phyloP scores from a whole-genome alignment of 1,140 invertebrate species.

The Camponotus pennsylvanicus region DNA sequence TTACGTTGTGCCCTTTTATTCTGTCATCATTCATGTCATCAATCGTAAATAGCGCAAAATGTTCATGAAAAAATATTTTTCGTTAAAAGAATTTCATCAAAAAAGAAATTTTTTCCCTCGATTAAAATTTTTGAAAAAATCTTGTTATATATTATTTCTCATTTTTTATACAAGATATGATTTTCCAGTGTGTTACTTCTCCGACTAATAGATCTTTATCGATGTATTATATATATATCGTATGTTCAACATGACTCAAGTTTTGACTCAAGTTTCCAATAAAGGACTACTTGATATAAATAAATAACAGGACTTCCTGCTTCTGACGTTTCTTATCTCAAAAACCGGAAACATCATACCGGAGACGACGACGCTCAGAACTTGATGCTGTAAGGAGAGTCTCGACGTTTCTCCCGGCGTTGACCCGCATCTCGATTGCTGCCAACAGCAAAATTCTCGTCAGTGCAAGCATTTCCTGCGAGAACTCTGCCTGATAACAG shows the following conservation, averaged over 20 bases:
- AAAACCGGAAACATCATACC: conserved; percentile 45
- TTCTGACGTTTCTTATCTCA: conserved; percentile 18
- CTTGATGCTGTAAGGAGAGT: neutral
- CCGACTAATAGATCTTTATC: neutral
- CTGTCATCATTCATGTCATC: too few species aligned
- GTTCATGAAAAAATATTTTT: neutral
- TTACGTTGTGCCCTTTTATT: too few species aligned
- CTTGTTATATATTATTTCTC: neutral
- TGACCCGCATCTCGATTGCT: conserved; percentile 23
- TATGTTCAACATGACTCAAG: conserved; percentile 3
- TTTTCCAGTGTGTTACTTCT: neutral
- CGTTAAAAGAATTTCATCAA: neutral
- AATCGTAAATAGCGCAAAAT: neutral
- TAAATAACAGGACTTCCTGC: conserved; percentile 32
- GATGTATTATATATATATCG: neutral
- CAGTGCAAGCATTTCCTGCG: neutral
- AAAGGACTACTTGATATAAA: conserved; percentile 37
- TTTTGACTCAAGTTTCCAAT: conserved; percentile 27
- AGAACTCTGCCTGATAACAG: neutral
- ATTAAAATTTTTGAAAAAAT: neutral
- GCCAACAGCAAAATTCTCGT: conserved; percentile 20
- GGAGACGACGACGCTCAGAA: neutral
- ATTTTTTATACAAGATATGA: neutral
- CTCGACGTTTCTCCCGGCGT: conserved; percentile 4
- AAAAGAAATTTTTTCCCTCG: neutral